Conservation (phyloP, 2,888 invertebrate genomes). For the Pandemis heparana region DNA sequence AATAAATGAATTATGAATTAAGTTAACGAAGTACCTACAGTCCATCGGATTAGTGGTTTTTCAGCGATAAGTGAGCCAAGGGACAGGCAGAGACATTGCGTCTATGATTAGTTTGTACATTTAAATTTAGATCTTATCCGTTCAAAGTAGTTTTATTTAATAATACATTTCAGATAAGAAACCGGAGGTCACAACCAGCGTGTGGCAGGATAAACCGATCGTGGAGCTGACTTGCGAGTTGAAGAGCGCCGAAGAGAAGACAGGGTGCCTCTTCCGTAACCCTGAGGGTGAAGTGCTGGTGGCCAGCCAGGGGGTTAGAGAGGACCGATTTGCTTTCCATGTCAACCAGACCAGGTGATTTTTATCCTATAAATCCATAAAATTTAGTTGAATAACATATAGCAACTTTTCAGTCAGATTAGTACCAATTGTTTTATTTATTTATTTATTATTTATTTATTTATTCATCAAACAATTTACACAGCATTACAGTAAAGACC, state of each 20-base stretch:
- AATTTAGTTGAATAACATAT: too few species aligned
- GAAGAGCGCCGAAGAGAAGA: constrained; percentile 12
- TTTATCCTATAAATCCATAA: neutral
- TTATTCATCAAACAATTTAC: too few species aligned
- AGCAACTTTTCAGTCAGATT: too few species aligned
- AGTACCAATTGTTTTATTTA: neutral
- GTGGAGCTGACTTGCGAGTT: constrained; percentile 42
- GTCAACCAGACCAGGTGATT: constrained; percentile 33
- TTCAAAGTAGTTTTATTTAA: neutral
- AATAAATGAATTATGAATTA: too few species aligned
- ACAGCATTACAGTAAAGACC: too few species aligned
- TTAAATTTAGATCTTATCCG: too few species aligned
- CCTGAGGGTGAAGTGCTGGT: constrained; percentile 41
- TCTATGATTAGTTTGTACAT: neutral
- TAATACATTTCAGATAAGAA: constrained; percentile 36
- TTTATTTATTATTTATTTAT: too few species aligned
- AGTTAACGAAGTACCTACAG: neutral
- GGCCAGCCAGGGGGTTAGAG: constrained; percentile 44
- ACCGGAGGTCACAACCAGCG: constrained; percentile 31
- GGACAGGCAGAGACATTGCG: neutral
- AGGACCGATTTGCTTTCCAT: constrained; percentile 42
- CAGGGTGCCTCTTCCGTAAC: constrained; percentile 42
- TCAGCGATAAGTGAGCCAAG: neutral
- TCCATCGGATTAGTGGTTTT: neutral
- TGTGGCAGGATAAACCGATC: constrained; percentile 16